Evolutionary conservation across 1,140 invertebrate species (phyloP).

Genomic region (Megathymus violae): DNA sequence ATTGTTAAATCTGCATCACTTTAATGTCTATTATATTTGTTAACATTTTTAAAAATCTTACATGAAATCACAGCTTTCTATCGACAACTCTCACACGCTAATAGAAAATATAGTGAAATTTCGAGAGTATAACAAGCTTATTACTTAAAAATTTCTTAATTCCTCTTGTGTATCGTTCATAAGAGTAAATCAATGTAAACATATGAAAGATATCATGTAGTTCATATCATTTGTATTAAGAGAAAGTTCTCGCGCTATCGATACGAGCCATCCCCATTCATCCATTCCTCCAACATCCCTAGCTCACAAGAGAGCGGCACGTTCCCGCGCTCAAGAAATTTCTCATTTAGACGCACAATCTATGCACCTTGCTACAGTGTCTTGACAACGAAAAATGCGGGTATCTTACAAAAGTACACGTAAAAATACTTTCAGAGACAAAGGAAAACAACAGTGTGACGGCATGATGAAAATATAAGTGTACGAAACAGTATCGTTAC

Average conservation of each 20-base stretch:
- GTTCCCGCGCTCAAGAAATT: constrained; percentile 53
- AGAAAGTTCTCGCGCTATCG: constrained; percentile 7
- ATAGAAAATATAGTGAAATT: too few species aligned
- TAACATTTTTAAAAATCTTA: too few species aligned
- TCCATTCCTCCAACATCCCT: constrained; percentile 39
- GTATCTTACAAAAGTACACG: constrained; percentile 19
- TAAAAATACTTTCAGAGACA: constrained; percentile 26
- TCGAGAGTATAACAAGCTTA: too few species aligned
- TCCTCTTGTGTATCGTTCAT: too few species aligned
- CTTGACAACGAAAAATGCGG: constrained; percentile 32
- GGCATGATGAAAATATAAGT: constrained; percentile 4
- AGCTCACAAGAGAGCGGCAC: constrained; percentile 40
- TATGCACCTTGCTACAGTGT: constrained; percentile 54
- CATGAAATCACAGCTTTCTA: too few species aligned
- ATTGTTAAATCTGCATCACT: too few species aligned
- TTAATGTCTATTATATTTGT: too few species aligned
- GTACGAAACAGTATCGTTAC: constrained; percentile 13
- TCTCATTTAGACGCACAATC: constrained; percentile 63
- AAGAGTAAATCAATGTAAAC: too few species aligned
- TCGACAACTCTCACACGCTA: too few species aligned
- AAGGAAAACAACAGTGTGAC: constrained; percentile 14
- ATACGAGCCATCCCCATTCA: constrained; percentile 14
- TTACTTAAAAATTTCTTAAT: too few species aligned
- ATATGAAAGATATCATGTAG: too few species aligned
- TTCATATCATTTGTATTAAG: too few species aligned